A percentile compares a stretch with the other conserved stretches of the same genome.
Conservation (phyloP, 2,888 invertebrate genomes). For the Drosophila setosimentum region DNA sequence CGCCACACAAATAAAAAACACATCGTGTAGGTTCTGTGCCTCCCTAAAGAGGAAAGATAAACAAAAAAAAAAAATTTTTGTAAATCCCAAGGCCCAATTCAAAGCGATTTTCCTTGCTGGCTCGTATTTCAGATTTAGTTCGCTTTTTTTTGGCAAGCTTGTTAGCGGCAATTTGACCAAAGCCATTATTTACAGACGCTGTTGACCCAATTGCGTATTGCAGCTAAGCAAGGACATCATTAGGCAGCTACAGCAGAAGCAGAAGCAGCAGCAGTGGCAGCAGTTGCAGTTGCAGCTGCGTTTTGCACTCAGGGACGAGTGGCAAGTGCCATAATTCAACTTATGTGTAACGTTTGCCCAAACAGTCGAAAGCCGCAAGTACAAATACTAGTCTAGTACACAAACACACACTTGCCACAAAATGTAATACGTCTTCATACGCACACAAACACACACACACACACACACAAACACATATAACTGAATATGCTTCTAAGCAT, state of each 20-base stretch:
- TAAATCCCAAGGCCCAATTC: constrained; percentile 15
- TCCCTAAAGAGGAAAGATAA: background rate
- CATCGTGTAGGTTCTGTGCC: background rate
- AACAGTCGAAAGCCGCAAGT: constrained; percentile 63
- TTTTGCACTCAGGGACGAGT: constrained; percentile 33
- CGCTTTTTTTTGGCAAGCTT: constrained; percentile 20
- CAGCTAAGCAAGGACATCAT: constrained; percentile 56
- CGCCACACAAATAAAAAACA: constrained; percentile 36
- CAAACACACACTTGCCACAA: constrained; percentile 39
- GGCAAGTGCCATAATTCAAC: constrained; percentile 68
- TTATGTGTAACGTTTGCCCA: constrained; percentile 37
- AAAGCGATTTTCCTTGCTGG: constrained; percentile 23
- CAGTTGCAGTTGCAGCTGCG: constrained; percentile 22
- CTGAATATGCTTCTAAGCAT: constrained; percentile 48
- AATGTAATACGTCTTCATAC: constrained; percentile 67
- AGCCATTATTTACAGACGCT: constrained; percentile 61
- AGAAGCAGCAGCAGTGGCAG: background rate
- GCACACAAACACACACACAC: constrained; percentile 14
- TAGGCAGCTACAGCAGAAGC: constrained; percentile 29
- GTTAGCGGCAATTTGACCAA: constrained; percentile 37
- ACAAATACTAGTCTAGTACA: constrained; percentile 66
- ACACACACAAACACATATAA: constrained; percentile 13
- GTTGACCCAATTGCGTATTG: constrained; percentile 62
- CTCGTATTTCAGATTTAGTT: constrained; percentile 18
- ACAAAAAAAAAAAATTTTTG: background rate